Base-by-base conservation (phyloP, 2,113 vertebrate genomes). In the Meriones unguiculatus region DNA sequence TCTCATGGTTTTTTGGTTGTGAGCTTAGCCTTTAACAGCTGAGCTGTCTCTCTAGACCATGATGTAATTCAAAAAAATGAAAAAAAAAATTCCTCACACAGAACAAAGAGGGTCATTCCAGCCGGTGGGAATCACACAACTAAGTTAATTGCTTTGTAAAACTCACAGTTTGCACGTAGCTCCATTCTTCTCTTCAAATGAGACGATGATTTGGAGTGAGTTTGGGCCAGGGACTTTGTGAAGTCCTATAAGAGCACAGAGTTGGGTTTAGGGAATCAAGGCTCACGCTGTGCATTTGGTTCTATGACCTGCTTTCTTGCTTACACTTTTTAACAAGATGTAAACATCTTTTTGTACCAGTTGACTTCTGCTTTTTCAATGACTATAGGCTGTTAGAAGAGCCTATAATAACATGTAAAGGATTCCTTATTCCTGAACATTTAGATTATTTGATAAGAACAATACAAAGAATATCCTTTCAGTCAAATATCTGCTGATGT, bases 391-490 rank as follows among this genome's bases (percentile, higher is more conserved):
- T 78, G 73, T 73, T 87, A 67, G 54, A 75, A 69, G 25, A 76
- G n/a, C 59, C 12, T 38, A 88, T 2, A 76, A 32, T 46, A 24
- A 77, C 70, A 67, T 77, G 35, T 54, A 67, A 93, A 12, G 35
- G 65, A 18, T 41, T 81, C 13, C n/a, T 81, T 76, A 46, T 81
- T 87, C 67, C 32, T 73, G 25, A 90, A 87, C 77, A 76, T 76
- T 91, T 54, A 84, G 89, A 12, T 41, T 93, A 70, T 85, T 90
- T 84, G 69, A 88, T 38, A 91, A 69, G 18, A 77, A 52, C 7
- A 73, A 50, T 32, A 75, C 41, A 41, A 90, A 75, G 30, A 62
- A 46, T 87, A 87, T 62, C 32, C 30, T 67, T 75, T 46, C 59
- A 91, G 75, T 54, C 78, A 86, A 84, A 62, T 77, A 14, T 91